Evolutionary conservation across 2,888 invertebrate genomes (phyloP).

Genomic region (Caenorhabditis virilis): DNA sequence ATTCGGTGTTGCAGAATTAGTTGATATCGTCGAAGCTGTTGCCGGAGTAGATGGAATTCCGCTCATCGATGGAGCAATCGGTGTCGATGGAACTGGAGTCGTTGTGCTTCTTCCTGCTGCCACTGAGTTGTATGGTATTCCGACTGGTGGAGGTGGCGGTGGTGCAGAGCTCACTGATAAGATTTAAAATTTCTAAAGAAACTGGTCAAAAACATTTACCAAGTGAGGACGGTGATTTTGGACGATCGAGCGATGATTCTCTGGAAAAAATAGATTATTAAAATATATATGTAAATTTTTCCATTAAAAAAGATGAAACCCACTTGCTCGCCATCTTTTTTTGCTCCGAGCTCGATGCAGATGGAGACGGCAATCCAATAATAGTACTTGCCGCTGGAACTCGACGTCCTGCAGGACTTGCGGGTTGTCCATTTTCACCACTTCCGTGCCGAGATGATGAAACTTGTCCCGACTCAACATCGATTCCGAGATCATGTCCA

Average conservation of each 20-base stretch:
- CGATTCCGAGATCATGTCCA: constrained; percentile 33
- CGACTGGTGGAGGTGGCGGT: constrained; percentile 57
- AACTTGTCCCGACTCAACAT: constrained; percentile 20
- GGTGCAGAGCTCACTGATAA: constrained; percentile 71
- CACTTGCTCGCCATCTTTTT: constrained; percentile 20
- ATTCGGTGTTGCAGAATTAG: background rate
- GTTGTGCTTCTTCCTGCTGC: constrained; percentile 54
- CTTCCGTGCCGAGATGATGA: constrained; percentile 27
- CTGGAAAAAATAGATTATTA: constrained; percentile 6
- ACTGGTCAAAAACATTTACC: too few species aligned
- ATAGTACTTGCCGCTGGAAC: constrained; percentile 17
- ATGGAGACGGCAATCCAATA: constrained; percentile 4
- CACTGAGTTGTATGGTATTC: constrained; percentile 65
- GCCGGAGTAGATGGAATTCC: background rate
- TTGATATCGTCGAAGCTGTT: constrained; percentile 2
- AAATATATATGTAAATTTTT: background rate
- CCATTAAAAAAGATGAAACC: constrained; percentile 6
- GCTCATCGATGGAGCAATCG: constrained; percentile 3
- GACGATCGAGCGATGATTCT: constrained; percentile 22
- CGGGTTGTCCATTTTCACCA: constrained; percentile 30
- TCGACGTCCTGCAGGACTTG: constrained; percentile 32
- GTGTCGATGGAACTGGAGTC: constrained; percentile 26
- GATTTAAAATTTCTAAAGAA: too few species aligned
- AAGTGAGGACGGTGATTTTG: constrained; percentile 17
- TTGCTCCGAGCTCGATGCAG: constrained; percentile 14